Evolutionary conservation across 1,140 invertebrate species (phyloP).

Genomic region (Trachymyrmex septentrionalis): DNA sequence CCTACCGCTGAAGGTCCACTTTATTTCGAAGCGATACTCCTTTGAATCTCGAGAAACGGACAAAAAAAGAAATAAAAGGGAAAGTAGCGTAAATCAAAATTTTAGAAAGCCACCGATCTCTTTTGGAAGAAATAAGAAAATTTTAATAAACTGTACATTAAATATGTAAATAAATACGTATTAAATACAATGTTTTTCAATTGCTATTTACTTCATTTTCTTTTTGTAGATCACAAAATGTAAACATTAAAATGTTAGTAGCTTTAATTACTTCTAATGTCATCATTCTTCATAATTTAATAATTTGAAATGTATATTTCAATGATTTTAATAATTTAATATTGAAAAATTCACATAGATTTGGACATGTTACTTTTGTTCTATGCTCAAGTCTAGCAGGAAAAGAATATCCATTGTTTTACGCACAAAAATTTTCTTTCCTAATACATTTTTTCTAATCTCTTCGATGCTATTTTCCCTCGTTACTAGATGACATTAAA

Average conservation of each 20-base stretch:
- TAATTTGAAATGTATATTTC: not conserved
- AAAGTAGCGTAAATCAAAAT: not conserved
- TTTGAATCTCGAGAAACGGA: not conserved
- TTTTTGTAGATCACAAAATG: not conserved
- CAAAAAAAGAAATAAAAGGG: not conserved
- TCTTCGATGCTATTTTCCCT: not conserved
- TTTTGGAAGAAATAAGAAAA: not conserved
- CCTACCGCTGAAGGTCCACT: slow-evolving; percentile 32
- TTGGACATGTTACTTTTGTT: too few relatives aligned
- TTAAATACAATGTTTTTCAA: not conserved
- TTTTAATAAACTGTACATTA: not conserved
- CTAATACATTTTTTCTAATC: not conserved
- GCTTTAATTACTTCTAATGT: not conserved
- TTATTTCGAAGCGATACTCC: slow-evolving; percentile 35
- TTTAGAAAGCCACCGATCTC: not conserved
- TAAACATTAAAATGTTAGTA: not conserved
- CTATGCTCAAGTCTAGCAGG: not conserved
- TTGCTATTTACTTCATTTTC: not conserved
- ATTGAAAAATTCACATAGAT: not conserved
- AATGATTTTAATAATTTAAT: not conserved
- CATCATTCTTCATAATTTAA: not conserved
- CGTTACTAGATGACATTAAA: not conserved
- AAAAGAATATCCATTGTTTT: not conserved
- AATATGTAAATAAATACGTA: slow-evolving; percentile 18
- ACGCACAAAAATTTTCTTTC: not conserved